Base-by-base conservation (phyloP, 30 jellyfish, hydroid and myxozoan genomes). In the Chironex yamaguchii region DNA sequence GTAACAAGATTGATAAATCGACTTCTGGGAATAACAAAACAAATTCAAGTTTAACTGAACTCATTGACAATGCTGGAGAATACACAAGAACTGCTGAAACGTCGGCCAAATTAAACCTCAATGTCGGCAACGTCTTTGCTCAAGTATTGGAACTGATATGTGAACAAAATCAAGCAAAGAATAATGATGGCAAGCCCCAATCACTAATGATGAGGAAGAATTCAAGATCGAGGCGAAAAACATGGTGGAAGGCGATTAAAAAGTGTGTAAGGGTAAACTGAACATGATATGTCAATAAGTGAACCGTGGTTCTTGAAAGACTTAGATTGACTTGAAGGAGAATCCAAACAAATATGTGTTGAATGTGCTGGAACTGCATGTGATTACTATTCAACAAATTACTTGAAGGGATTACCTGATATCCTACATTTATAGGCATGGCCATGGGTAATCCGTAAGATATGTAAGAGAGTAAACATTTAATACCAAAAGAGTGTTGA, bases 91-190 rank as follows among this genome's bases (percentile, higher is more conserved):
- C 66, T 34, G 76, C 85, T 71, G 99, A 94, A 36, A 84, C 99
- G 0, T 88, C 97, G 6, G 99, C 99, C 12, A 94, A 88, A 84
- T 31, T 77, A 65, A 94, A 94, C 53, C 87, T 73, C 21, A 94
- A 94, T 63, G 96, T 85, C 2, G 76, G 50, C 22, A 68, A 62
- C 52, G 96, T 94, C 17, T 94, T 94, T 63, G 68, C 76, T 63
- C 72, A 73, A 68, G 58, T 93, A 12, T 49, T 93, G 24, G 95
- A 81, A 42, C 74, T 80, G 14, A 89, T 93, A 17, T 9, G 13
- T 6, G 58, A 42, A 42, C 13, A 17, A 9, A 42, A 42, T 6
- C 9, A 9, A 6, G 58, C 13, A 6, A 6, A 17, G 9, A 42
- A 42, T 42, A 17, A 42, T 9, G 13, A 42, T 6, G 17, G 9